A percentile compares a stretch with the other conserved stretches of the same genome.
Evolutionary conservation across 1,140 invertebrate species (phyloP).

Genomic region (Caligus rogercresseyi): DNA sequence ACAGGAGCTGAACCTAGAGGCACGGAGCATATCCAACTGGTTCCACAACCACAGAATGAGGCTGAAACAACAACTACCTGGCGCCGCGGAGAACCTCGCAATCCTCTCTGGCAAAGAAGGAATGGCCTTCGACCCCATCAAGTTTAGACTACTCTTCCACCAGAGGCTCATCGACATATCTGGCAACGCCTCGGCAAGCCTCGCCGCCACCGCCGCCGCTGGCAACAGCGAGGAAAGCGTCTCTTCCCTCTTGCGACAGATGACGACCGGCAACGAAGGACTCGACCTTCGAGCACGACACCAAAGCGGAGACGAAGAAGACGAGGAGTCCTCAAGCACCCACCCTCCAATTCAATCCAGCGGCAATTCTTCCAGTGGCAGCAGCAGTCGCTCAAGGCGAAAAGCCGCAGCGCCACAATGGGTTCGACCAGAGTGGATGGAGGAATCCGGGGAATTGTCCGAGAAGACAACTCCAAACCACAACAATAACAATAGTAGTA

Average conservation of each 20-base stretch:
- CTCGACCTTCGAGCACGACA: conserved; percentile 28
- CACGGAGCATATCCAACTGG: conserved; percentile 95
- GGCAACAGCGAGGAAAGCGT: conserved; percentile 28
- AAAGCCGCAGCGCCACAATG: conserved; percentile 90
- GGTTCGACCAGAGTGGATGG: conserved; percentile 83
- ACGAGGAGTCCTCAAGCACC: conserved; percentile 33
- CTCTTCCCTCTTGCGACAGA: conserved; percentile 5
- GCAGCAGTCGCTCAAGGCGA: conserved; percentile 36
- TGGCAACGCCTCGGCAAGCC: conserved; percentile 58
- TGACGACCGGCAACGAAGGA: conserved; percentile 27
- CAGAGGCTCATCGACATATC: conserved; percentile 67
- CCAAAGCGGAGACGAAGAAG: conserved; percentile 34
- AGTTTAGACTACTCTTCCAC: conserved; percentile 66
- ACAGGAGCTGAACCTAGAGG: conserved; percentile 69
- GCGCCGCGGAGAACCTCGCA: conserved; percentile 15
- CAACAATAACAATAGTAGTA: background rate
- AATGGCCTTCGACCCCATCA: conserved; percentile 57
- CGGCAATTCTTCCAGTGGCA: conserved; percentile 17
- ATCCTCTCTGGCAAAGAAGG: conserved; percentile 22
- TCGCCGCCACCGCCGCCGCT: conserved; percentile 35
- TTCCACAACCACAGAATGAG: conserved; percentile 98
- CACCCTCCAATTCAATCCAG: conserved; percentile 24
- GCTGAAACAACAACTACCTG: conserved; percentile 66
- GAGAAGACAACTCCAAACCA: conserved; percentile 18
- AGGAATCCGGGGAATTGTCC: conserved; percentile 29